Evolutionary conservation across 1,140 invertebrate genomes (phyloP).

Genomic region (Aphelenchoides fujianensis): DNA sequence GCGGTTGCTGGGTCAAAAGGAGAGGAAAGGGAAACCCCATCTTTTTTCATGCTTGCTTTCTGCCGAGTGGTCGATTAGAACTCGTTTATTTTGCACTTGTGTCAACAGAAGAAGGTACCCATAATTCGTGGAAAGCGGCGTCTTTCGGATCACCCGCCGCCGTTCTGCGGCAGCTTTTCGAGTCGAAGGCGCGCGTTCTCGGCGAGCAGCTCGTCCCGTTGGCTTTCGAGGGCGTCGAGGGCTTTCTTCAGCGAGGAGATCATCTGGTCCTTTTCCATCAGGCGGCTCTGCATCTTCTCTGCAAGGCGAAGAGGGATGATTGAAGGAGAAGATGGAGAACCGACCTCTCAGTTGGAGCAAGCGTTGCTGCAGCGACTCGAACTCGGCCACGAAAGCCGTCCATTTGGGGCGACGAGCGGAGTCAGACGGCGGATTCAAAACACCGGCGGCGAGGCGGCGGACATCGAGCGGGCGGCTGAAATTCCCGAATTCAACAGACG

Average conservation of each 20-base stretch:
- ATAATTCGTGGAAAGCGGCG: too few species aligned
- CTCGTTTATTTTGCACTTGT: too few species aligned
- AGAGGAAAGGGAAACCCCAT: too few species aligned
- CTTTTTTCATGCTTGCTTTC: too few species aligned
- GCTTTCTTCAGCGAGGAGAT: neutral
- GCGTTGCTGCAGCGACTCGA: neutral
- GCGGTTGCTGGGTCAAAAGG: too few species aligned
- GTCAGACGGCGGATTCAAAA: too few species aligned
- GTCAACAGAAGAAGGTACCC: too few species aligned
- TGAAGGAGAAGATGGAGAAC: neutral
- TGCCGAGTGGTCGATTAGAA: too few species aligned
- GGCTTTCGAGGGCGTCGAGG: neutral
- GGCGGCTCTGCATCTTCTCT: neutral
- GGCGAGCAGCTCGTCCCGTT: neutral
- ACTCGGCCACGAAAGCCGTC: neutral
- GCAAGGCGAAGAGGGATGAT: too few species aligned
- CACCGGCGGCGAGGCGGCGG: too few species aligned
- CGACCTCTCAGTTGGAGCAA: slow-evolving; percentile 12
- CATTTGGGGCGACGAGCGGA: neutral
- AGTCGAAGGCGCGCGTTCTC: neutral
- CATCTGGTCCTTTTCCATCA: neutral
- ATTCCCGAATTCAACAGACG: too few species aligned
- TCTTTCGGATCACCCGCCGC: neutral
- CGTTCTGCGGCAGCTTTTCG: neutral
- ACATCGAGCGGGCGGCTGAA: too few species aligned